Evolutionary conservation across 2,888 invertebrate genomes (phyloP).

Genomic region (Ectobius pallidus): DNA sequence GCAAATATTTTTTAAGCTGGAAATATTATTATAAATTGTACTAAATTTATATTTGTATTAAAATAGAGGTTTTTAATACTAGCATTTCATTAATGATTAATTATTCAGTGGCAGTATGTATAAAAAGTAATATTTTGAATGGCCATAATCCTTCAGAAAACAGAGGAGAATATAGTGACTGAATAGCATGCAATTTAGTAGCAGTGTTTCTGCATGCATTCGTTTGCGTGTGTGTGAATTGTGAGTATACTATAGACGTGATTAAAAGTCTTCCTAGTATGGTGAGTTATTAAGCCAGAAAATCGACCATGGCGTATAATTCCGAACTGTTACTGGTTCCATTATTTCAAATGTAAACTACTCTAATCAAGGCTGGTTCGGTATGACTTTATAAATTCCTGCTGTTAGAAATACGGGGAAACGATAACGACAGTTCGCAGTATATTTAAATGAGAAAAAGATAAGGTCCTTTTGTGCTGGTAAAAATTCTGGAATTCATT

Average conservation of each 20-base stretch:
- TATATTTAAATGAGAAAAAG: constrained; percentile 9
- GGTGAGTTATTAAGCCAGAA: constrained; percentile 12
- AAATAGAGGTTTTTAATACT: too few species aligned
- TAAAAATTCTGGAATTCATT: constrained; percentile 17
- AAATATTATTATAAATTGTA: too few species aligned
- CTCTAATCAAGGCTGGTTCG: background rate
- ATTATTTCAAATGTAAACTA: constrained; percentile 16
- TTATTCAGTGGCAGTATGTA: too few species aligned
- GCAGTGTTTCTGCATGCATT: too few species aligned
- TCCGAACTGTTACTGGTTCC: background rate
- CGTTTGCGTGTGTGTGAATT: too few species aligned
- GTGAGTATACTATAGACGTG: background rate
- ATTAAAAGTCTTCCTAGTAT: background rate
- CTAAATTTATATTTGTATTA: too few species aligned
- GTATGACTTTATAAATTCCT: background rate
- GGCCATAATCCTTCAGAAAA: too few species aligned
- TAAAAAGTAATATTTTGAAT: too few species aligned
- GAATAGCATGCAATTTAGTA: too few species aligned
- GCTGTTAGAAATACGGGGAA: constrained; percentile 1
- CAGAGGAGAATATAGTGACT: too few species aligned
- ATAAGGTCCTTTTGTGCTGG: constrained; percentile 3
- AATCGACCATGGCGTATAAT: background rate
- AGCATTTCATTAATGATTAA: too few species aligned
- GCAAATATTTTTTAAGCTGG: too few species aligned
- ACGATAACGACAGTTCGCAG: constrained; percentile 21